Evolutionary conservation across 2,888 invertebrate genomes (phyloP).

Genomic region (Hermaeophaga mercurialis): DNA sequence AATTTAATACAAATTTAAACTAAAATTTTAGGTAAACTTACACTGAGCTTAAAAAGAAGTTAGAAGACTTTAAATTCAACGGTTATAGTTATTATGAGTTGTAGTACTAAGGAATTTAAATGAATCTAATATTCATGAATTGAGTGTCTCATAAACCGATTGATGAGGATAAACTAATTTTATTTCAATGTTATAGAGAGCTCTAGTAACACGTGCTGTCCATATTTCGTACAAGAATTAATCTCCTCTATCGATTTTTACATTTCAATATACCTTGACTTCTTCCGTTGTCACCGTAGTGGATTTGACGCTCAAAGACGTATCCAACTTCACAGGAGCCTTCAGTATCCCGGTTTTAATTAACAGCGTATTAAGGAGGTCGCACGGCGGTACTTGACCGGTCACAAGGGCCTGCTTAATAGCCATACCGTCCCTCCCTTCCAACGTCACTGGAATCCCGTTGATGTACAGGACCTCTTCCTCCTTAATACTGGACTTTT

Average conservation of each 20-base stretch:
- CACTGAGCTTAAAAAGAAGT: too few species aligned
- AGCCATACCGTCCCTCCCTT: conserved; percentile 70
- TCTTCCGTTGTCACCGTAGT: conserved; percentile 74
- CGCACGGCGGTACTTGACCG: conserved; percentile 73
- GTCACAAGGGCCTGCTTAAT: conserved; percentile 71
- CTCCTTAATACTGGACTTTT: conserved; percentile 71
- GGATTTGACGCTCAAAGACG: conserved; percentile 72
- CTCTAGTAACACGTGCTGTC: too few species aligned
- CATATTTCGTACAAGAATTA: too few species aligned
- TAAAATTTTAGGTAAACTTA: too few species aligned
- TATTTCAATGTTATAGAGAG: too few species aligned
- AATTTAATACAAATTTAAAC: too few species aligned
- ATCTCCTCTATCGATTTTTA: not conserved
- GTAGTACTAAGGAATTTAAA: too few species aligned
- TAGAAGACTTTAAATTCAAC: too few species aligned
- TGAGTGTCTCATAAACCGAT: too few species aligned
- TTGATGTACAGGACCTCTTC: conserved; percentile 75
- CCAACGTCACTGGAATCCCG: conserved; percentile 70
- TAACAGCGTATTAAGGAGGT: conserved; percentile 71
- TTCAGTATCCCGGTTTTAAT: conserved; percentile 69
- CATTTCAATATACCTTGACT: conserved; percentile 57
- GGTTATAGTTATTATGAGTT: too few species aligned
- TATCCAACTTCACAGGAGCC: conserved; percentile 73
- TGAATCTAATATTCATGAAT: too few species aligned
- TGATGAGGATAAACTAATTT: too few species aligned